Evolutionary conservation across 1,140 invertebrate species (phyloP).

Genomic region (Limonius californicus): DNA sequence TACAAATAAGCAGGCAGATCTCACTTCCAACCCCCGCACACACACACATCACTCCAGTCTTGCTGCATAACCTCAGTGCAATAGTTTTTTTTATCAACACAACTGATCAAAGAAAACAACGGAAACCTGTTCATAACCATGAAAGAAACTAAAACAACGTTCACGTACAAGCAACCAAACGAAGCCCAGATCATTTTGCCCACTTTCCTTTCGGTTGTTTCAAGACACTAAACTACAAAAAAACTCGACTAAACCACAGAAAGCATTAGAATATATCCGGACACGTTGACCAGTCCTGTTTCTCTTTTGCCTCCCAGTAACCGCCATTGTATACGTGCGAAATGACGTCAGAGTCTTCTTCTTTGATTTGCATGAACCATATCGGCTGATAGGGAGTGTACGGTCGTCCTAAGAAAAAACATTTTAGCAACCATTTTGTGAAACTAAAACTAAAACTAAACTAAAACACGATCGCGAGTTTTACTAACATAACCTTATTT

Average conservation of each 20-base stretch:
- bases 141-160: too few species aligned
- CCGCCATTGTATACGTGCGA: conserved; percentile 82
- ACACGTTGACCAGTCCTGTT: conserved; percentile 85
- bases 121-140: too few species aligned
- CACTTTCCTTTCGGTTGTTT: background rate
- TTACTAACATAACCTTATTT: too few species aligned
- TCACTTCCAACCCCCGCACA: too few species aligned
- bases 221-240: background rate
- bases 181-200: background rate
- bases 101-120: too few species aligned
- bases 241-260: background rate
- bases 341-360: conserved; percentile 73
- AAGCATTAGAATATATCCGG: conserved; percentile 81
- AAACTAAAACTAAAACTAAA: too few species aligned
- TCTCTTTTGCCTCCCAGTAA: conserved; percentile 92
- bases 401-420: conserved; percentile 56
- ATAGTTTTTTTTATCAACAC: too few species aligned
- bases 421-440: too few species aligned
- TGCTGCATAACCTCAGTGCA: too few species aligned
- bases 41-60: background rate
- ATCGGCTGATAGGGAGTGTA: conserved; percentile 76
- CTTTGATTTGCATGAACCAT: conserved; percentile 88
- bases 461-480: too few species aligned
- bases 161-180: too few species aligned
- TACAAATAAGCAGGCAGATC: background rate